phyloP scores from a whole-genome alignment of 1,140 invertebrate species.

The Drosophila murphyi region DNA sequence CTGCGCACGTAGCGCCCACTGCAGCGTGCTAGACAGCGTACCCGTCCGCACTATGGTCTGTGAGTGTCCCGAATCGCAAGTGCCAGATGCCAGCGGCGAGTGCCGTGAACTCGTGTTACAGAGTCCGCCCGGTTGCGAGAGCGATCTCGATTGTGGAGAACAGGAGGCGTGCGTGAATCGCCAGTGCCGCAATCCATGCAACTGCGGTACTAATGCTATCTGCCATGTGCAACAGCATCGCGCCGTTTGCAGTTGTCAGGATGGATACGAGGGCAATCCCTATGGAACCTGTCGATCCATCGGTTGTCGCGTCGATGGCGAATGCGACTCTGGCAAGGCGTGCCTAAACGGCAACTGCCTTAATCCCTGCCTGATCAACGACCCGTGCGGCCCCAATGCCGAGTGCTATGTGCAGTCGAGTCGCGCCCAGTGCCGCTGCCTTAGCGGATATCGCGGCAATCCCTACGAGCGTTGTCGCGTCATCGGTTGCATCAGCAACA shows the following conservation, averaged over 20 bases:
- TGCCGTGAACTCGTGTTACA: conserved; percentile 90
- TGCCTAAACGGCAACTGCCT: conserved; percentile 94
- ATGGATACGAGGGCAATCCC: conserved; percentile 94
- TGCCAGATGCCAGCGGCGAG: conserved; percentile 90
- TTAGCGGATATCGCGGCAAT: conserved; percentile 92
- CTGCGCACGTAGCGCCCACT: conserved; percentile 89
- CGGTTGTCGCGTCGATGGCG: conserved; percentile 91
- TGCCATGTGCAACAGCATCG: conserved; percentile 93
- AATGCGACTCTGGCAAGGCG: conserved; percentile 91
- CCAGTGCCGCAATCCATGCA: conserved; percentile 93
- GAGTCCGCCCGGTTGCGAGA: conserved; percentile 89
- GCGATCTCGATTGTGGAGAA: conserved; percentile 91
- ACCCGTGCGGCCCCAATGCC: conserved; percentile 93
- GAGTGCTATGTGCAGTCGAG: conserved; percentile 92
- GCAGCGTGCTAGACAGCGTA: conserved; percentile 91
- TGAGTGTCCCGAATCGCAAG: conserved; percentile 92
- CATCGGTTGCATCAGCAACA: conserved; percentile 94
- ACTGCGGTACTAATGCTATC: conserved; percentile 93
- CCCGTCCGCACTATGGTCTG: conserved; percentile 94
- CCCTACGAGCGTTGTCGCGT: conserved; percentile 90
- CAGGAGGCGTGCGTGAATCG: conserved; percentile 93
- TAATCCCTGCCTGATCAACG: conserved; percentile 91
- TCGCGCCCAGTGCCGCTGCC: conserved; percentile 91
- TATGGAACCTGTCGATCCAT: conserved; percentile 91
- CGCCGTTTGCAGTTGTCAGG: conserved; percentile 92